phyloP scores from a whole-genome alignment of 1,140 invertebrate species.

The Scaptodrosophila lebanonensis region DNA sequence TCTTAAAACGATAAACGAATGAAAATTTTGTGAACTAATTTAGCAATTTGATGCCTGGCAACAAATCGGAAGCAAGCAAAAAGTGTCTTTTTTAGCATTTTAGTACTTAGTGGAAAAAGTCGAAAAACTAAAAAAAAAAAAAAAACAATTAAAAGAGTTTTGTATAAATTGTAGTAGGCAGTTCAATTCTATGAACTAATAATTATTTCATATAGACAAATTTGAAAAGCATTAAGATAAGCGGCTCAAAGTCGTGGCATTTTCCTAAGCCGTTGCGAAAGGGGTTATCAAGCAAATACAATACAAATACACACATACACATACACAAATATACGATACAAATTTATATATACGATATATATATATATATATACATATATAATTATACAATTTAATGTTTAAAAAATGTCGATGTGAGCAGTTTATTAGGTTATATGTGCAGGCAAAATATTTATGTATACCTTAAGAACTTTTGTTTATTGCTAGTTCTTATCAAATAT shows the following conservation, averaged over 20 bases:
- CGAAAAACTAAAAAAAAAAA: conserved; percentile 41
- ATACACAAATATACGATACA: conserved; percentile 17
- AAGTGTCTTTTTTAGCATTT: conserved; percentile 67
- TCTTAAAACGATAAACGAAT: background rate
- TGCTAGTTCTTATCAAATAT: conserved; percentile 37
- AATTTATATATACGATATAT: conserved; percentile 25
- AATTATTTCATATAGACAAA: conserved; percentile 10
- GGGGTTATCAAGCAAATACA: conserved; percentile 18
- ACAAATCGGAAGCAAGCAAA: conserved; percentile 27
- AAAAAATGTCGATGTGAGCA: conserved; percentile 48
- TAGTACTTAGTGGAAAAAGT: conserved; percentile 48
- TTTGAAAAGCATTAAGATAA: conserved; percentile 1
- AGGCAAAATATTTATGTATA: conserved; percentile 34
- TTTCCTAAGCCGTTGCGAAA: conserved; percentile 53
- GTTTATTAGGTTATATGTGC: conserved; percentile 51
- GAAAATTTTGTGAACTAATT: background rate
- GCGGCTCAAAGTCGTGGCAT: conserved; percentile 65
- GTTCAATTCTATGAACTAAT: conserved; percentile 61
- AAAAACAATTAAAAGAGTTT: conserved; percentile 14
- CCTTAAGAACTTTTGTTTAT: conserved; percentile 46
- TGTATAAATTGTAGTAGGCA: conserved; percentile 16
- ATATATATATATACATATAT: conserved; percentile 38
- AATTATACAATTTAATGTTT: conserved; percentile 36
- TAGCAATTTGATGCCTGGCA: conserved; percentile 36
- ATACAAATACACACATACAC: conserved; percentile 36